Conservation (phyloP, 2,797 vertebrate species). For the Enteromius mattozi region DNA sequence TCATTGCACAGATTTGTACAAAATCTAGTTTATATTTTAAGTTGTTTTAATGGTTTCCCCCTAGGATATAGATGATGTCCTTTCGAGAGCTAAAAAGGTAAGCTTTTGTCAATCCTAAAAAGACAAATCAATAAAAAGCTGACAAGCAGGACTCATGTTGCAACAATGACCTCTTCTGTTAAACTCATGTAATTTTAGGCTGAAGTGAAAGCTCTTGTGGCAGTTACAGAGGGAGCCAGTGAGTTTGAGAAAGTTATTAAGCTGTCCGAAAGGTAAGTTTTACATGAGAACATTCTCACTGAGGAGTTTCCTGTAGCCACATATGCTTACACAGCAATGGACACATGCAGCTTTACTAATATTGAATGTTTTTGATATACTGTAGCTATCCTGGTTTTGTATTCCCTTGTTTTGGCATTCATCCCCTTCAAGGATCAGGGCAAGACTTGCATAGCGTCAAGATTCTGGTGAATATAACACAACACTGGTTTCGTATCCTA, state of each 20-base stretch:
- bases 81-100: conserved; percentile 64
- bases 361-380: conserved; percentile 47
- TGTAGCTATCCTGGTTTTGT: conserved; percentile 68
- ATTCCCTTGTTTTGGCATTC: conserved; percentile 68
- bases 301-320: not conserved
- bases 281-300: not conserved
- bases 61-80: conserved; percentile 65
- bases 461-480: conserved; percentile 50
- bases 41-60: conserved; percentile 37
- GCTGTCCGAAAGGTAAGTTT: conserved; percentile 69
- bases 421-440: conserved; percentile 56
- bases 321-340: not conserved
- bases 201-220: conserved; percentile 69
- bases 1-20: not conserved
- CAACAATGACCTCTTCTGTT: not conserved
- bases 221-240: conserved; percentile 71
- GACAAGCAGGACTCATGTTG: not conserved
- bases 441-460: conserved; percentile 51
- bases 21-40: not conserved
- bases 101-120: conserved; percentile 37
- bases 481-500: not conserved
- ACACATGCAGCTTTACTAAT: conserved; percentile 21
- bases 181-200: conserved; percentile 59
- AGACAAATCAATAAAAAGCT: not conserved
- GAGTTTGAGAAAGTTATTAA: conserved; percentile 72